Base-by-base conservation (phyloP, 2,797 vertebrate genomes). In the Manis javanica region DNA sequence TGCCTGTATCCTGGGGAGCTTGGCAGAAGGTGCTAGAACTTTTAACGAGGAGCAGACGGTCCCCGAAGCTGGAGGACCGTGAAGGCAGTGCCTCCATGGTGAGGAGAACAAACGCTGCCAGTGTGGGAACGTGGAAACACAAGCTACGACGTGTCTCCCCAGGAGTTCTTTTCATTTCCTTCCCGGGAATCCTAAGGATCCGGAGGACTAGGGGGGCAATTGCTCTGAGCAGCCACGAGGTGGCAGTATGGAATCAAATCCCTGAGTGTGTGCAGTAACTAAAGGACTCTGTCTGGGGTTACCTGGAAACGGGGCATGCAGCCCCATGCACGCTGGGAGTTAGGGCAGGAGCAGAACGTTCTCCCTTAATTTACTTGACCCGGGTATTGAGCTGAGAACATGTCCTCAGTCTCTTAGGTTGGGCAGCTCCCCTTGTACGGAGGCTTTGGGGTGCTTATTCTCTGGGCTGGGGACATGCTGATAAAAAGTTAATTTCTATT, bases 401-500 rank as follows among this genome's bases (percentile, higher is more conserved):
- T 66, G 93, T 79, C 92, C 78, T 61, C 97, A 63, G 81, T 68
- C 96, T 98, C 97, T 97, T 97, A 96, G 98, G 96, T 96, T 96
- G 98, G 97, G 97, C 97, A 95, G 97, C 94, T 98, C 96, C 98
- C 94, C 94, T 97, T 96, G 97, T 98, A 85, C 24, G 12, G 97
- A 97, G 96, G 97, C 98, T 98, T 97, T 95, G 87, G 98, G 98
- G 96, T 94, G 96, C 97, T 98, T 97, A 98, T 98, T 98, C 97
- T 95, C 98, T 87, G 98, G 98, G 98, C 98, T 98, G 98, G 98
- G 98, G 98, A 98, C 97, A 97, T 0, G 69, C 98, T 98, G 98
- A 98, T 98, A 98, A 98, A 98, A 98, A 98, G 98, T 98, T 98
- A 98, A 98, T 99, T 98, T 98, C 98, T 98, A 98, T 98, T 98